Evolutionary conservation across 2,888 invertebrate genomes (phyloP), one percentile per base, ranked within the genome.

Genomic region (Tholera decimalis): DNA sequence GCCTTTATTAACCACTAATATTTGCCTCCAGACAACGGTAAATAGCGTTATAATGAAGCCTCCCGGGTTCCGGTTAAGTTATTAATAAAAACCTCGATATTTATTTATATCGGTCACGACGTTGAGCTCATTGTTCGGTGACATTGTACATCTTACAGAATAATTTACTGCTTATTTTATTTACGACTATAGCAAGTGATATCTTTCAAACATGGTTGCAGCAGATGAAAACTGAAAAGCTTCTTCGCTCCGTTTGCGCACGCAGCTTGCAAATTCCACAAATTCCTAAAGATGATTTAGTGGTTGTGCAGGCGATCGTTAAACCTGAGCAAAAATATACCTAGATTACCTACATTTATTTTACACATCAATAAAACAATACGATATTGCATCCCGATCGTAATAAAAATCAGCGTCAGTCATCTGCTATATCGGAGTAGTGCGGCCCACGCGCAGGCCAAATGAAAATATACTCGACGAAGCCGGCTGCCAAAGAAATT

Each of bases 401-500:
- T 88, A 91, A 93, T 92, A 92, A 94, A 93, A 93, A 92, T 91
- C 90, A 85, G 88, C 89, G 89, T 89, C 91, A 91, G 92, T 91
- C 91, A 90, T 90, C 90, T 90, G 89, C 89, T 92, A 89, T 89
- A 91, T 90, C 82, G 85, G 86, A 88, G 83, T 86, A 74, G 79
- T 53, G 74, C 91, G 72, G 84, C 94, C 93, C 92, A 94, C 94
- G 92, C 92, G 82, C 84, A 83, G 83, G 75, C 88, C 86, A 89
- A 90, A 92, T 92, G 89, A 91, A 92, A 93, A 93, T 94, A 93
- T 91, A 91, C 89, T 90, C 85, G 88, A 88, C 90, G 87, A 88
- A 82, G 89, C 82, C 77, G 84, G 91, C 88, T 94, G 95, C 94
- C 95, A 95, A 94, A 92, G 90, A 93, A 92, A 94, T 94, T 92